Conservation (phyloP, 2,888 invertebrate species). For the Drosophila sordidula region DNA sequence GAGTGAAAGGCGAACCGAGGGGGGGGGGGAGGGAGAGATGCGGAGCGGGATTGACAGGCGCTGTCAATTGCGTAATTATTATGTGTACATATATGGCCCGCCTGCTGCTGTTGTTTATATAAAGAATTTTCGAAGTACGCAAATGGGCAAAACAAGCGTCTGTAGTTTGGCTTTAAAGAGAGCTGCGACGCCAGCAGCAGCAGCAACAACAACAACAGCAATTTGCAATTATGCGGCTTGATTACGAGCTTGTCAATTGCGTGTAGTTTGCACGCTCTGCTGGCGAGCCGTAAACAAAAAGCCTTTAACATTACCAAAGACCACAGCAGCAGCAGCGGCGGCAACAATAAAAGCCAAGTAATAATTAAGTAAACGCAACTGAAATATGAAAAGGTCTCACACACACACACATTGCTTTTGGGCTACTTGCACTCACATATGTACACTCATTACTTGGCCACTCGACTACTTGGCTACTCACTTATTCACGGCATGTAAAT, state of each 20-base stretch:
- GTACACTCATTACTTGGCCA: constrained; percentile 46
- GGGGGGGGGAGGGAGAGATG: neutral
- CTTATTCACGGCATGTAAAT: constrained; percentile 56
- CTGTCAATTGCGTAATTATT: constrained; percentile 73
- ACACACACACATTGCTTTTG: neutral
- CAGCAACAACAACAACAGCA: constrained; percentile 26
- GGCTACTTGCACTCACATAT: constrained; percentile 11
- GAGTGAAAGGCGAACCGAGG: constrained; percentile 2
- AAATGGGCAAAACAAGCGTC: constrained; percentile 68
- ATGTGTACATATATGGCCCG: constrained; percentile 25
- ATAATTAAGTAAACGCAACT: constrained; percentile 56
- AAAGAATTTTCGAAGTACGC: constrained; percentile 66
- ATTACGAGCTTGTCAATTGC: constrained; percentile 64
- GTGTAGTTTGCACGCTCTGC: constrained; percentile 59
- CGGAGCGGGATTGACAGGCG: constrained; percentile 3
- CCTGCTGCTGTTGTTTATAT: constrained; percentile 36
- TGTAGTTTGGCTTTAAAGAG: constrained; percentile 22
- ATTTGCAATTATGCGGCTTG: constrained; percentile 69
- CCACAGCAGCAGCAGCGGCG: constrained; percentile 10
- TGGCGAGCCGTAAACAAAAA: constrained; percentile 34
- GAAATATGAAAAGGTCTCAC: constrained; percentile 35
- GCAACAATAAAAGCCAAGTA: constrained; percentile 27
- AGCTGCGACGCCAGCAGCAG: constrained; percentile 1
- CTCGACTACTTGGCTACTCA: neutral
- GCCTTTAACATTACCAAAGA: constrained; percentile 38